Base-by-base conservation (phyloP, 2,888 invertebrate species). In the Hirtodrosophila histrioides region DNA sequence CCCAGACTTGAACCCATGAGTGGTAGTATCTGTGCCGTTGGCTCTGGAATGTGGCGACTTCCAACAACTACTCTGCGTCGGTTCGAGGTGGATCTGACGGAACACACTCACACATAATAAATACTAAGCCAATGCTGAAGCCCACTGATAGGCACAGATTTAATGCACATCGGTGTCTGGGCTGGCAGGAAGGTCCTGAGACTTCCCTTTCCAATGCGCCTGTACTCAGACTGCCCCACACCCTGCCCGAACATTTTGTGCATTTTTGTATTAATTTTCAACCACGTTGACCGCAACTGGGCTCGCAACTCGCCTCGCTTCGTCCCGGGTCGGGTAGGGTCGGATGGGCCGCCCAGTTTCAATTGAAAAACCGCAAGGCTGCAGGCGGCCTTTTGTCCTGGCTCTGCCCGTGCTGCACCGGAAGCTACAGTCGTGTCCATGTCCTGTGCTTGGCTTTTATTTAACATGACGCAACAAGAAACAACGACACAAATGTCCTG, bases 381-480 rank as follows among this genome's bases (percentile, higher is more conserved):
- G 68, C 66, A 74, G 83, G 66, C 75, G 58, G 39, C 65, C 65
- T 64, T 66, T 72, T 70, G 83, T 73, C 49, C 57, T 58, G 53
- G 43, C 68, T 43, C 48, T 60, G 48, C 45, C 23, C 35, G 54
- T 43, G 40, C 51, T 62, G 36, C 54, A 84, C 85, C 85, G 78
- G 83, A 83, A 83, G 82, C 87, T 58, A 81, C 35, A 53, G 58
- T 58, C 69, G 68, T 67, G 76, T 68, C 67, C 72, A 65, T 72
- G 81, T 78, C 85, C 82, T 75, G 75, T 69, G 64, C 62, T 69
- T 77, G 78, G 87, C 85, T 88, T 88, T 85, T 88, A 85, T 88
- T 84, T 85, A 78, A 78, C 72, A 75, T 85, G 85, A 85, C 85
- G 85, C 85, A 85, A 88, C 85, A 86, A 64, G 86, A 84, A 86